A percentile compares a stretch with the other conserved stretches of the same genome.
These are phyloP conservation scores for Balanococcus diminutus DNA, from an alignment of 2,888 invertebrate genomes.

Conservation along the genomic window DNA sequence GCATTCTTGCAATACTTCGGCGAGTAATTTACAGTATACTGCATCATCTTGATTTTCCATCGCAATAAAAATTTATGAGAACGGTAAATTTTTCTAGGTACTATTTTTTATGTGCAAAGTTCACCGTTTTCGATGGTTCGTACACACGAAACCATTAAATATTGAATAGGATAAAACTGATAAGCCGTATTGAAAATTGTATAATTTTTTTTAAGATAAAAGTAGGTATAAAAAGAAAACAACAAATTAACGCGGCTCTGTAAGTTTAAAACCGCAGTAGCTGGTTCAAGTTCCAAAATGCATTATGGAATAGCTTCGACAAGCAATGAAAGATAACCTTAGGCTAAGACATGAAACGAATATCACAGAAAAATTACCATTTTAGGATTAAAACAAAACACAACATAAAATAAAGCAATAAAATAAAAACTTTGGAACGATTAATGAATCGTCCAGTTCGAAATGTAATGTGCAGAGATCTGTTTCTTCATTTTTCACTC, in stretches of 20 bases:
- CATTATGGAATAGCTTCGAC: conserved; percentile 11
- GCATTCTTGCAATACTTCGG: background rate
- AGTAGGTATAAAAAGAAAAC: background rate
- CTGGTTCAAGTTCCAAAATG: background rate
- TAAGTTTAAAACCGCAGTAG: background rate
- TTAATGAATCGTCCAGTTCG: background rate
- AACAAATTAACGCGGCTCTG: background rate
- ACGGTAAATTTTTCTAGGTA: background rate
- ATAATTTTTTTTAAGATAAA: background rate
- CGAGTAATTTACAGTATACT: conserved; percentile 2
- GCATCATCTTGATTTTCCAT: conserved; percentile 3
- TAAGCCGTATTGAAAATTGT: background rate
- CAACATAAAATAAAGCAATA: background rate
- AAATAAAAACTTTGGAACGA: background rate
- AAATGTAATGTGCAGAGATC: background rate
- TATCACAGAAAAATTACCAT: conserved; percentile 14
- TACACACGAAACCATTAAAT: conserved; percentile 18
- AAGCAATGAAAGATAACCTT: background rate
- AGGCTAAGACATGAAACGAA: background rate
- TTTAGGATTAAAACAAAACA: background rate
- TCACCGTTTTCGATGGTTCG: background rate
- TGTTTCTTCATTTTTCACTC: background rate
- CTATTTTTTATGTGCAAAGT: background rate
- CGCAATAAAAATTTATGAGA: conserved; percentile 10
- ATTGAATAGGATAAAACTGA: background rate